Conservation (phyloP, 2,113 vertebrate species). For the Hippopotamus amphibius region DNA sequence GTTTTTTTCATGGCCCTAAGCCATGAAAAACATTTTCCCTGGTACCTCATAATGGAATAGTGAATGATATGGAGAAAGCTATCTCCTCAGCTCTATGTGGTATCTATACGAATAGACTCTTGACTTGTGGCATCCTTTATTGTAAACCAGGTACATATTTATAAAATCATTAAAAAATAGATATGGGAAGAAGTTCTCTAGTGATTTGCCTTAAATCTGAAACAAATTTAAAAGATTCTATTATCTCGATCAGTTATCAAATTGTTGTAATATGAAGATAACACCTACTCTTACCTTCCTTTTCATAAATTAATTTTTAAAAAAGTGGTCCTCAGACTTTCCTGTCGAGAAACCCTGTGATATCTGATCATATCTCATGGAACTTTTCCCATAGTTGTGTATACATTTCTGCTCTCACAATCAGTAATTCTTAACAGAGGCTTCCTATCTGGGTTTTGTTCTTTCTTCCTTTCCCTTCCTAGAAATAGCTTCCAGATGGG, state of each 20-base stretch:
- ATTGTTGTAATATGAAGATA: background rate
- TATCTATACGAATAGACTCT: background rate
- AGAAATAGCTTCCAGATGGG: conserved; percentile 69
- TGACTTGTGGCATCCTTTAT: background rate
- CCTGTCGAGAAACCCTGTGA: background rate
- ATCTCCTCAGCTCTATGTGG: rapidly evolving
- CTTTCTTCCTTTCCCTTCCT: background rate
- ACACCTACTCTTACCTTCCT: background rate
- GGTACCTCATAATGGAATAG: background rate
- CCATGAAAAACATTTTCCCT: background rate
- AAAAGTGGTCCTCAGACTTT: background rate
- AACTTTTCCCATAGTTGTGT: background rate
- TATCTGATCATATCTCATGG: background rate
- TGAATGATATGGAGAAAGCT: background rate
- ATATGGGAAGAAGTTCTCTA: background rate
- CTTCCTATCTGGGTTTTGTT: background rate
- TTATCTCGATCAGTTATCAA: background rate
- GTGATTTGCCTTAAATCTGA: background rate
- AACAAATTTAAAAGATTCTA: background rate
- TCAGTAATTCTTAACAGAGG: background rate
- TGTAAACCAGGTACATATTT: background rate
- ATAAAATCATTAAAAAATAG: background rate
- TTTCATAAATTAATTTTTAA: background rate
- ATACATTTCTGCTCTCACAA: background rate
- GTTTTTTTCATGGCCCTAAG: background rate